Base-by-base conservation (phyloP, 2,113 vertebrate genomes). In the Amphiprion percula region DNA sequence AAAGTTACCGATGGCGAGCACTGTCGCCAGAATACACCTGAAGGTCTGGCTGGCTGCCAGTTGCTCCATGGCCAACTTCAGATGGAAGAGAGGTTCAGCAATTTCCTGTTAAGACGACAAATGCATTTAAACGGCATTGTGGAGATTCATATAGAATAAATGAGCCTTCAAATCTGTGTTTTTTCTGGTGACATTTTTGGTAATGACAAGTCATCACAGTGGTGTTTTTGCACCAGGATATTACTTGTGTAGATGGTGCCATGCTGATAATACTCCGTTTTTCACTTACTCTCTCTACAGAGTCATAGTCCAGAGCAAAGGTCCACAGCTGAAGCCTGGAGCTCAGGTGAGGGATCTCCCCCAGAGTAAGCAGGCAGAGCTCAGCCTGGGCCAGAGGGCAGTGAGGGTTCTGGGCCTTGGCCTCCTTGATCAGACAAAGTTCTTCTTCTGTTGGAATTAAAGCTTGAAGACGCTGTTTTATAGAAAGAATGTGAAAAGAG, bases 61-160 rank as follows among this genome's bases (percentile, higher is more conserved):
- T 65, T 96, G 95, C 28, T 95, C 94, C 94, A 96, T 95, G 52
- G 93, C 94, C 47, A 92, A 46, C 85, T 96, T 96, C 61, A 96
- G 90, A 53, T 96, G 90, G 78, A 94, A 95, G 23, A 96, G 94
- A 67, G 95, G 94, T 72, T 95, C 93, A 1, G 95, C 95, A 11
- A 95, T 91, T 83, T 95, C 95, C 95, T 96, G 83, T 47, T 21
- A 11, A 63, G 1, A 49, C 30, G 53, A 63, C 16, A 10, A 61
- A 44, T 10, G 56, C 2, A 28, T 16, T 30, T n/a, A 50, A 3
- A 58, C 14, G 28, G 1, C 26, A 21, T 17, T 49, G 28, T 19
- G 19, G 47, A 39, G 54, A 74, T 63, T 65, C 55, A 65, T 3
- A 23, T 15, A 52, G 39, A 52, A 49, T 11, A 39, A 12, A 3